Conservation (phyloP, 2,797 vertebrate species). For the Myotis vivesi region DNA sequence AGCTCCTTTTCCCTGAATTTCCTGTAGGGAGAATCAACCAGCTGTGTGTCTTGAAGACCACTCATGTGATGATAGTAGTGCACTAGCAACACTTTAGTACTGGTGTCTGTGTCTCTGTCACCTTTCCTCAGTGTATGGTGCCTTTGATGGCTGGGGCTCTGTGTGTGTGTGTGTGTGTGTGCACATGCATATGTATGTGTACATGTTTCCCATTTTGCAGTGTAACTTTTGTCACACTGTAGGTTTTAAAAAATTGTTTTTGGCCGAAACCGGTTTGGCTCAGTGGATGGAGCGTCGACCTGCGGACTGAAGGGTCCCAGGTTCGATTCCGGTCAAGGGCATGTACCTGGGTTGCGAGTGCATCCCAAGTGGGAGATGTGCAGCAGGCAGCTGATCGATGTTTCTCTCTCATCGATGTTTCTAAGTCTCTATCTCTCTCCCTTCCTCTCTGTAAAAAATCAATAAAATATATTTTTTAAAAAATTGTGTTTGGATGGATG, state of each 20-base stretch:
- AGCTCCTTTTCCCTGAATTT: neutral
- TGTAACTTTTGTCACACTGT: neutral
- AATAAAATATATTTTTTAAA: neutral
- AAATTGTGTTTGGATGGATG: neutral
- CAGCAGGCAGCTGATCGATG: too few relatives aligned
- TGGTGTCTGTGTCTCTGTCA: neutral
- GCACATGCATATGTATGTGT: neutral
- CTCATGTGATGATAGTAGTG: neutral
- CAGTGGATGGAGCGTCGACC: too few relatives aligned
- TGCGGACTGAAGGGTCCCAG: too few relatives aligned
- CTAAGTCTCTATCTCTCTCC: too few relatives aligned
- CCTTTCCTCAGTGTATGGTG: neutral
- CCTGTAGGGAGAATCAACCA: neutral
- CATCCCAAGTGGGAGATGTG: too few relatives aligned
- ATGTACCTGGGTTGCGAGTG: too few relatives aligned
- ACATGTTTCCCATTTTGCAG: neutral
- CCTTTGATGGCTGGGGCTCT: neutral
- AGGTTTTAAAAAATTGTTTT: neutral
- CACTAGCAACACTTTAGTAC: neutral
- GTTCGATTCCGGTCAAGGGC: too few relatives aligned
- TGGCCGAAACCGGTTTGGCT: too few relatives aligned
- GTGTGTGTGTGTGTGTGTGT: neutral
- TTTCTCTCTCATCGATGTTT: too few relatives aligned
- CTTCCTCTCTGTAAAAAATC: too few relatives aligned
- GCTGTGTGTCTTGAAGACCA: neutral